Base-by-base conservation (phyloP, 30 jellyfish, hydroid and myxozoan species). In the Turritopsis dohrnii region DNA sequence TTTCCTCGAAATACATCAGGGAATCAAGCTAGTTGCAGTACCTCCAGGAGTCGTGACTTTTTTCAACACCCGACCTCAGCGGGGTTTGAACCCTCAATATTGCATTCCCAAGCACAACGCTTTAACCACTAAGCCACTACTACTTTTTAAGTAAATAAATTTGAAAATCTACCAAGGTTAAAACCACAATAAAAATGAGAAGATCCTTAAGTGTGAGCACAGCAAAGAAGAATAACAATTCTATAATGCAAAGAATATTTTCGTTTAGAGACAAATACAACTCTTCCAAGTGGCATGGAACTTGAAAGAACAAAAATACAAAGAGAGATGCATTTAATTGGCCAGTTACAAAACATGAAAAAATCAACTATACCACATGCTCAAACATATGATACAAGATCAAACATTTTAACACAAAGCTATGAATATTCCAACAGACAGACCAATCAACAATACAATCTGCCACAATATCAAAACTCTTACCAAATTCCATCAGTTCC, bases 351-450 rank as follows among this genome's bases (percentile, higher is more conserved):
- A 26, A 52, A 30, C 19, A 77, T 77, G 85, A 77, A 77, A 24
- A 77, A 77, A 18, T 77, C 85, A 29, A 77, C 73, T 0, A 77
- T 77, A 77, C 85, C 85, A 26, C 85, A 77, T 21, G 22, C 77
- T n/a, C 60, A 3, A 41, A 41, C 60, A 41, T 69, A 69, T 27
- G 77, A 69, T 69, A 19, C 19, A 27, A 69, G 28, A 69, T 1
- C 77, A 1, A n/a, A 23, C 28, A n/a, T 69, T 69, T 23, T 27
- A 69, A 69, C 77, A 69, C 77, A 69, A 69, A 19, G 30, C 19
- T 23, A 7, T 19, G 23, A 69, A 23, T n/a, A 27, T 1, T 9
- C 31, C 17, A 69, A 69, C 30, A 23, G 30, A 69, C 1, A 69
- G 22, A 69, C 28, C 77, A 69, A 69, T 69, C 77, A 69, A 69